These are phyloP conservation scores for Iphiclides podalirius DNA, from an alignment of 2,888 invertebrate genomes.

Conservation along the genomic window DNA sequence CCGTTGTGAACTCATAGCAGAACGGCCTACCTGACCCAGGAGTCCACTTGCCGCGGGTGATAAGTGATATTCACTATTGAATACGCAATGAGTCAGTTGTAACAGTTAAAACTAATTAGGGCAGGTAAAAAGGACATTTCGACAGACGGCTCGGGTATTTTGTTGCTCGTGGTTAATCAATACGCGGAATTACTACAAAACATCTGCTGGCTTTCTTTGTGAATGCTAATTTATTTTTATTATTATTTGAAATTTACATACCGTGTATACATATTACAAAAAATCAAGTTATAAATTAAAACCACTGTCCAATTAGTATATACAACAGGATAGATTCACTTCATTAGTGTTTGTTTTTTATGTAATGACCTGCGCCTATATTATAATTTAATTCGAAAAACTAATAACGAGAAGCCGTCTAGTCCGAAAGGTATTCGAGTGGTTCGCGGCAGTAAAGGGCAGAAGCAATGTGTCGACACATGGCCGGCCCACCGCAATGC, in stretches of 20 bases:
- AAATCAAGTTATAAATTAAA: not conserved
- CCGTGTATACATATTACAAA: too few species aligned
- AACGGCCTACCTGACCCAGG: slow-evolving; percentile 47
- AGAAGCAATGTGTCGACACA: slow-evolving; percentile 72
- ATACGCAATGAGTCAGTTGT: slow-evolving; percentile 35
- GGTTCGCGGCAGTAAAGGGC: slow-evolving; percentile 58
- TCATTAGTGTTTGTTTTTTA: too few species aligned
- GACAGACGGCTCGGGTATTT: not conserved
- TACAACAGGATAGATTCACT: too few species aligned
- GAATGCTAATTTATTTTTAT: too few species aligned
- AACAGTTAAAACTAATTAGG: slow-evolving; percentile 20
- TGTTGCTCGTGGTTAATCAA: too few species aligned
- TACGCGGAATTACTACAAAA: too few species aligned
- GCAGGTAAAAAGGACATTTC: slow-evolving; percentile 9
- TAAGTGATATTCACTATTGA: slow-evolving; percentile 43
- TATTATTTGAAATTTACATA: too few species aligned
- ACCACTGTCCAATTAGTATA: not conserved
- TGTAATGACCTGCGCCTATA: too few species aligned
- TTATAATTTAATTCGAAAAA: not conserved
- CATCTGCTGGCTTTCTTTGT: too few species aligned
- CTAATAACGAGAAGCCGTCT: slow-evolving; percentile 19
- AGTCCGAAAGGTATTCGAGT: slow-evolving; percentile 49
- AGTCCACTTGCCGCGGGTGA: slow-evolving; percentile 45
- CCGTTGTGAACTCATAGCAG: slow-evolving; percentile 38
- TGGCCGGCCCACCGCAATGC: slow-evolving; percentile 73